These are phyloP conservation scores for Campylomormyrus numenius DNA, from an alignment of 2,113 vertebrate genomes.

Conservation along the genomic window DNA sequence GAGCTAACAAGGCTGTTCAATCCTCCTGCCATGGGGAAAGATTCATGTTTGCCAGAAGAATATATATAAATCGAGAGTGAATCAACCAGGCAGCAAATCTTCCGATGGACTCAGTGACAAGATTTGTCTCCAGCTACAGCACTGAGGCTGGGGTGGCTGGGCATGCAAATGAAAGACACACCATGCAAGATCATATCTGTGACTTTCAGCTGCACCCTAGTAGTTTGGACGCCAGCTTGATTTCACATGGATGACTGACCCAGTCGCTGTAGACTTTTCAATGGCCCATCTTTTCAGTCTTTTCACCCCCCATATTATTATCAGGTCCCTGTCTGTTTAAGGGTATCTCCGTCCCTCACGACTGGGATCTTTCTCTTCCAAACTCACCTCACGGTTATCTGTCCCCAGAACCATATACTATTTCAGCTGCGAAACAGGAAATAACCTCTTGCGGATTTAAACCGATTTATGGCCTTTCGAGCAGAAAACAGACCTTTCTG, in stretches of 20 bases:
- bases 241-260: background rate
- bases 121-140: background rate
- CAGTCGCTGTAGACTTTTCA: background rate
- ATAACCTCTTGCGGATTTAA: background rate
- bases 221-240: background rate
- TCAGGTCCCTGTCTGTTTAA: background rate
- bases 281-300: background rate
- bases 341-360: background rate
- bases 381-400: background rate
- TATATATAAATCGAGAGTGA: background rate
- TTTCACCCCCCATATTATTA: background rate
- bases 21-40: background rate
- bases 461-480: constrained; percentile 11
- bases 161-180: background rate
- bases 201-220: background rate
- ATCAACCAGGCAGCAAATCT: background rate
- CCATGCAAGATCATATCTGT: background rate
- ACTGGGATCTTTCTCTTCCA: background rate
- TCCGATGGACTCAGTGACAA: background rate
- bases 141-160: background rate
- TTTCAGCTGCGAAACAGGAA: background rate
- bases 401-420: background rate
- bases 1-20: background rate
- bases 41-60: background rate
- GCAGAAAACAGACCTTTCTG: background rate